These are phyloP conservation scores for Penaeus indicus DNA, from an alignment of 1,140 invertebrate genomes.

Conservation along the genomic window DNA sequence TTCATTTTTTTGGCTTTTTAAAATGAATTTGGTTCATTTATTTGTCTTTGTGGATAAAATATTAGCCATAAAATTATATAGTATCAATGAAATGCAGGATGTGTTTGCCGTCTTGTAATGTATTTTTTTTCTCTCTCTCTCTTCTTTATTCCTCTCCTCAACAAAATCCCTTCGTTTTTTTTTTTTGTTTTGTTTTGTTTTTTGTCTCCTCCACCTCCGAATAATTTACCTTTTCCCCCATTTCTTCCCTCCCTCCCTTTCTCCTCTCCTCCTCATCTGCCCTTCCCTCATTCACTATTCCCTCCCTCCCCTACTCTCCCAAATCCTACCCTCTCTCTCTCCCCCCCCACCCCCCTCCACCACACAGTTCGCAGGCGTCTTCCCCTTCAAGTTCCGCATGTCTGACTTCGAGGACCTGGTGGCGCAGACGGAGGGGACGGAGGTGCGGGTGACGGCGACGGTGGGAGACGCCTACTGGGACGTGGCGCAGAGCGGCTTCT, in stretches of 20 bases:
- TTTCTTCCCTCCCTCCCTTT: neutral
- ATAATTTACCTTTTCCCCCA: neutral
- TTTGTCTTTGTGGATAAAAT: no score
- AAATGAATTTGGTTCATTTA: no score
- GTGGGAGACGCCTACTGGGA: conserved; percentile 92
- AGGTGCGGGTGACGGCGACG: conserved; percentile 87
- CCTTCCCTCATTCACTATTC: neutral
- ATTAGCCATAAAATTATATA: no score
- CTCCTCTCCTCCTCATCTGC: neutral
- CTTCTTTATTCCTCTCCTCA: no score
- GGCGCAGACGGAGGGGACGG: conserved; percentile 80
- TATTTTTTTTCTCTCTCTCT: no score
- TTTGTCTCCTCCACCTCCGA: neutral
- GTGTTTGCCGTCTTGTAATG: no score
- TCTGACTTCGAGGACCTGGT: conserved; percentile 80
- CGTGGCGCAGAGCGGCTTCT: conserved; percentile 84
- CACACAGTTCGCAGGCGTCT: conserved; percentile 58
- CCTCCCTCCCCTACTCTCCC: neutral
- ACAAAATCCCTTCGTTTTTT: no score
- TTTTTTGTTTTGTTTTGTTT: no score
- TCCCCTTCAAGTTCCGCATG: conserved; percentile 72
- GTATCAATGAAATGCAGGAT: no score
- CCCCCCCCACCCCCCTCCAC: neutral
- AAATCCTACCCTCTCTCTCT: neutral
- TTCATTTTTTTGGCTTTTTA: no score